Evolutionary conservation across 2,888 invertebrate genomes (phyloP).

Genomic region (Micoletzkya japonica): DNA sequence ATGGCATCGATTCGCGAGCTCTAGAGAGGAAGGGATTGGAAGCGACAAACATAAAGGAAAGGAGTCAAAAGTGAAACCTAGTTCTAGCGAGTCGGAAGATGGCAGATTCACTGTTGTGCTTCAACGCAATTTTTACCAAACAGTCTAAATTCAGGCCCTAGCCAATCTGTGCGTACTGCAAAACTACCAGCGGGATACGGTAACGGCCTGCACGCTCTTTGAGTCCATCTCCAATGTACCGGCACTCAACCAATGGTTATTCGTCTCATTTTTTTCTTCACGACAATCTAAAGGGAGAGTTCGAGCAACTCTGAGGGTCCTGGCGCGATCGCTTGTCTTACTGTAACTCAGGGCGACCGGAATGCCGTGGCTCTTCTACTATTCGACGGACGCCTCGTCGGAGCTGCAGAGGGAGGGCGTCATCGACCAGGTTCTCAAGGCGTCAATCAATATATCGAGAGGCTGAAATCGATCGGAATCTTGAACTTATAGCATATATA

Average conservation of each 20-base stretch:
- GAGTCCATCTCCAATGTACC: slow-evolving; percentile 18
- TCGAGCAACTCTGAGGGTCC: no score
- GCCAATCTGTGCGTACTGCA: slow-evolving; percentile 74
- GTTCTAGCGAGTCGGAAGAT: no score
- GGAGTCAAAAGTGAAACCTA: no score
- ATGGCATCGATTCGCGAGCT: no score
- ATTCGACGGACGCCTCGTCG: slow-evolving; percentile 49
- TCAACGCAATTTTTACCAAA: no score
- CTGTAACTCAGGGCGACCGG: slow-evolving; percentile 30
- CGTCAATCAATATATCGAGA: not conserved
- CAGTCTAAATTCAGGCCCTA: slow-evolving; percentile 69
- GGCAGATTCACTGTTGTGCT: no score
- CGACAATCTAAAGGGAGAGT: not conserved
- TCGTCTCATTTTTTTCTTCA: no score
- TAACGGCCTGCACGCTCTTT: slow-evolving; percentile 37
- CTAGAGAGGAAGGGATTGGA: no score
- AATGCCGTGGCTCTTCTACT: slow-evolving; percentile 47
- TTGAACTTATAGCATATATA: no score
- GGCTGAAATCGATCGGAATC: no score
- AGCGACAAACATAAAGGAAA: no score
- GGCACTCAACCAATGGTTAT: slow-evolving; percentile 28
- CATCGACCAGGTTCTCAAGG: slow-evolving; percentile 39
- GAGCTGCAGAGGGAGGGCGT: slow-evolving; percentile 51
- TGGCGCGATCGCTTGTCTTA: no score
- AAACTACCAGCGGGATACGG: slow-evolving; percentile 64